Evolutionary conservation across 2,113 vertebrate genomes (phyloP).

Genomic region (Ivindomyrus marchei): DNA sequence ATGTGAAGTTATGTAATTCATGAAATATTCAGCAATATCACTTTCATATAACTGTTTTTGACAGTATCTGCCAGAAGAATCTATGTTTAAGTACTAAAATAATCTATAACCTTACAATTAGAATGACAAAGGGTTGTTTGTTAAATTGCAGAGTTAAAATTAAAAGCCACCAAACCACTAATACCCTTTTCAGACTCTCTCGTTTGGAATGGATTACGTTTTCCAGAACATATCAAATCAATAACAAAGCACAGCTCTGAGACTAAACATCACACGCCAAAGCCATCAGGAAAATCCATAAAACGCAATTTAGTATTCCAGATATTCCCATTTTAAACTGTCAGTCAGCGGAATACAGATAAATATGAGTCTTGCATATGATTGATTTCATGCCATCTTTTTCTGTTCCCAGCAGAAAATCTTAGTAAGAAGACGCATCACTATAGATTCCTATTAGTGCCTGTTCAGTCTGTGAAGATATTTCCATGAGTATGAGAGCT

Average conservation of each 20-base stretch:
- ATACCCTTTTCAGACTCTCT: neutral
- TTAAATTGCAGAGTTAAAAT: neutral
- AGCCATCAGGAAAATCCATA: conserved; percentile 3
- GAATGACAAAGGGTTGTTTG: neutral
- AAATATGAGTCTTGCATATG: conserved; percentile 20
- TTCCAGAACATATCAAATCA: neutral
- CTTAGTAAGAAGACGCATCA: conserved; percentile 19
- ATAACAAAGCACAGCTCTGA: neutral
- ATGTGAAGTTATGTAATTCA: neutral
- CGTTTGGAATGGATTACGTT: neutral
- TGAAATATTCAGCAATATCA: neutral
- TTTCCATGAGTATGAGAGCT: conserved; percentile 1
- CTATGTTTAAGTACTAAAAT: neutral
- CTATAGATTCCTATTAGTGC: conserved; percentile 10
- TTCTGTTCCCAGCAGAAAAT: conserved; percentile 22
- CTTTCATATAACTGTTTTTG: neutral
- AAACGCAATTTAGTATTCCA: neutral
- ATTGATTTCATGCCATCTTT: conserved; percentile 26
- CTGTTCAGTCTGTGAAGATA: conserved; percentile 8
- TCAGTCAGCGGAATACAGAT: conserved; percentile 20
- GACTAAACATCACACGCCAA: conserved; percentile 17
- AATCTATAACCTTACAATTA: neutral
- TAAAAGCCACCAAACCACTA: neutral
- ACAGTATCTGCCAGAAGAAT: neutral
- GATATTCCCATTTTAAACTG: neutral